Percentiles rank a stretch among this genome's conserved stretches.
These are phyloP conservation scores for Grantiella picta DNA, from an alignment of 2,113 vertebrate genomes.

Conservation along the genomic window DNA sequence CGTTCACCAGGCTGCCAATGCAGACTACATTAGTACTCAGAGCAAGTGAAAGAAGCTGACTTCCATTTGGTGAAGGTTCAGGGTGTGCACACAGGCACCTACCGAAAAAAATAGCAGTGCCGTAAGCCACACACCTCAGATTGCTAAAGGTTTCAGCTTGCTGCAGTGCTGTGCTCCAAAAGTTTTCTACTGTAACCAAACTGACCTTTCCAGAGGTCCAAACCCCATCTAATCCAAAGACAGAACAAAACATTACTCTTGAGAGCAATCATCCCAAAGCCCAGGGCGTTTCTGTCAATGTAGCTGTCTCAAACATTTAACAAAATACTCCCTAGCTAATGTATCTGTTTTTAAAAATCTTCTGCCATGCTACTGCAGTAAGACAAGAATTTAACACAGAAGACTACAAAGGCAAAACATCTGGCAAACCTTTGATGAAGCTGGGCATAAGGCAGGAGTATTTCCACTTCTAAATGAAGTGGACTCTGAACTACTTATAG, in stretches of 20 bases:
- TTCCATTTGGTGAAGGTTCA: background rate
- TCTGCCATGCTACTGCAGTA: background rate
- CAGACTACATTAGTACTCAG: background rate
- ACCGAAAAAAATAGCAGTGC: background rate
- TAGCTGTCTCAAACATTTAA: background rate
- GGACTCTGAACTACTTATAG: background rate
- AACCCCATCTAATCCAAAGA: background rate
- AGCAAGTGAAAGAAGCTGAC: background rate
- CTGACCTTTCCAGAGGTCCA: background rate
- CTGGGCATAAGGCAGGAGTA: background rate
- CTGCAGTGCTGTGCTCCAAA: background rate
- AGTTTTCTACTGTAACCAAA: background rate
- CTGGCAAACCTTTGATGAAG: background rate
- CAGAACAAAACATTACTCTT: background rate
- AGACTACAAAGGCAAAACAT: background rate
- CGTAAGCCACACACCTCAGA: background rate
- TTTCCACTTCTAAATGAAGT: background rate
- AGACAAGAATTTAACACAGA: background rate
- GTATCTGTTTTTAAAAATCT: background rate
- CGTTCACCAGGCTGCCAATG: conserved; percentile 1
- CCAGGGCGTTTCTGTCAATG: background rate
- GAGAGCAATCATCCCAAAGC: background rate
- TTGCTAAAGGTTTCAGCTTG: background rate
- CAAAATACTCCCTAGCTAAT: background rate
- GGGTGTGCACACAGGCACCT: background rate